Percentiles rank a stretch among this genome's conserved stretches.
phyloP scores from a whole-genome alignment of 2,888 invertebrate genomes.

The Prionchulus punctatus region DNA sequence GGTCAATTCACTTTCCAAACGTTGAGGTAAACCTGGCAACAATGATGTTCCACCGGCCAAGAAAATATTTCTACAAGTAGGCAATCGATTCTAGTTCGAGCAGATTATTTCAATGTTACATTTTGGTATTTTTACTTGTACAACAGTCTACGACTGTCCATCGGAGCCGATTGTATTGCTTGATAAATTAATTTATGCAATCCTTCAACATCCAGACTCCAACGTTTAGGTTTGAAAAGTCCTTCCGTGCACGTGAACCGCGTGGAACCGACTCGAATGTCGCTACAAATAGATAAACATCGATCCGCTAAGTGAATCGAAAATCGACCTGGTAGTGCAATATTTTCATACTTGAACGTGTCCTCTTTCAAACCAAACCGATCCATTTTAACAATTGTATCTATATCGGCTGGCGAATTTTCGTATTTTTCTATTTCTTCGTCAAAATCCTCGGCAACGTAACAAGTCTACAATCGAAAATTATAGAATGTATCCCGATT shows the following conservation, averaged over 20 bases:
- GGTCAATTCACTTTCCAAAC: conserved; percentile 41
- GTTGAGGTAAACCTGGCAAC: conserved; percentile 42
- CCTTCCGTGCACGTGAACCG: conserved; percentile 41
- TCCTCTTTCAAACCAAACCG: conserved; percentile 22
- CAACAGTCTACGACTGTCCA: conserved; percentile 40
- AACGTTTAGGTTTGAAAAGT: conserved; percentile 42
- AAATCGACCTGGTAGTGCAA: neutral
- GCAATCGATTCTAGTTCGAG: no score
- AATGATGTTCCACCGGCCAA: conserved; percentile 43
- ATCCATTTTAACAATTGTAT: conserved; percentile 18
- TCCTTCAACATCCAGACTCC: conserved; percentile 44
- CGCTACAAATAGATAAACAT: no score
- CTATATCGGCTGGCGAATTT: conserved; percentile 29
- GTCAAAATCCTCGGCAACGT: conserved; percentile 37
- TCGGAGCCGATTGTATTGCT: conserved; percentile 43
- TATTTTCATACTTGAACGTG: conserved; percentile 12
- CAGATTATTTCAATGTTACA: neutral
- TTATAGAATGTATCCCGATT: conserved; percentile 17
- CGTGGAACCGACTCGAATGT: conserved; percentile 35
- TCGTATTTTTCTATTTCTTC: conserved; percentile 34
- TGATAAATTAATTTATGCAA: conserved; percentile 42
- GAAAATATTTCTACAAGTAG: conserved; percentile 44
- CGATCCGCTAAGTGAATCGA: neutral
- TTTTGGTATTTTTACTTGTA: conserved; percentile 15
- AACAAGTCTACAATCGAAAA: conserved; percentile 29